phyloP scores from a whole-genome alignment of 2,113 vertebrate genomes.

The Tympanuchus pallidicinctus region DNA sequence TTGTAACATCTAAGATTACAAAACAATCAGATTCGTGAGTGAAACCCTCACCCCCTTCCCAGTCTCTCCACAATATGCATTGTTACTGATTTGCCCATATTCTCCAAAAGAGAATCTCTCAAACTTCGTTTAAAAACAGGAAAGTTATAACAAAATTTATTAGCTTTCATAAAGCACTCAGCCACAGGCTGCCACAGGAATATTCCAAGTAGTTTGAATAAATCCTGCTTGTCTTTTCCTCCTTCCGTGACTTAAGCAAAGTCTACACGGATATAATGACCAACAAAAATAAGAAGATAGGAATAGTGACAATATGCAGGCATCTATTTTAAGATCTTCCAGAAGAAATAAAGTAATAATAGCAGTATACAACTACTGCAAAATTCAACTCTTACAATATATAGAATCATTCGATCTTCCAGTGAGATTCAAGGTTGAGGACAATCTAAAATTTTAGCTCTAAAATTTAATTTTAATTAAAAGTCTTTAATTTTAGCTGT shows the following conservation, averaged over 20 bases:
- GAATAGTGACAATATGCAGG: not conserved
- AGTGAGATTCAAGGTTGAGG: not conserved
- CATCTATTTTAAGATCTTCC: not conserved
- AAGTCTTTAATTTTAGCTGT: not conserved
- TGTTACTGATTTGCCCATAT: not conserved
- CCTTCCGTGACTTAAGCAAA: not conserved
- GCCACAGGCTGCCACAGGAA: not conserved
- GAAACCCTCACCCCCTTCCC: too few species aligned
- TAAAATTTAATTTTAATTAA: not conserved
- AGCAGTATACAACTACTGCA: not conserved
- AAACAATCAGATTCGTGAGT: not conserved
- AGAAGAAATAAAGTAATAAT: not conserved
- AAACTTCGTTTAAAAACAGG: not conserved
- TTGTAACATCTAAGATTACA: not conserved
- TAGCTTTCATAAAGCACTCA: not conserved
- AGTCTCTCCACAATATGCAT: not conserved
- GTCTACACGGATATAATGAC: not conserved
- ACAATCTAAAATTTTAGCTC: not conserved
- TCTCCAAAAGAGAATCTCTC: not conserved
- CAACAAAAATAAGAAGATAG: not conserved
- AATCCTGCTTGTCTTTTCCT: not conserved
- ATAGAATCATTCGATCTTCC: not conserved
- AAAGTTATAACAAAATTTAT: not conserved
- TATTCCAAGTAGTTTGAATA: slow-evolving; percentile 4
- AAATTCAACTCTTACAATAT: not conserved